phyloP scores from a whole-genome alignment of 2,888 invertebrate genomes.

The Eristalis pertinax region DNA sequence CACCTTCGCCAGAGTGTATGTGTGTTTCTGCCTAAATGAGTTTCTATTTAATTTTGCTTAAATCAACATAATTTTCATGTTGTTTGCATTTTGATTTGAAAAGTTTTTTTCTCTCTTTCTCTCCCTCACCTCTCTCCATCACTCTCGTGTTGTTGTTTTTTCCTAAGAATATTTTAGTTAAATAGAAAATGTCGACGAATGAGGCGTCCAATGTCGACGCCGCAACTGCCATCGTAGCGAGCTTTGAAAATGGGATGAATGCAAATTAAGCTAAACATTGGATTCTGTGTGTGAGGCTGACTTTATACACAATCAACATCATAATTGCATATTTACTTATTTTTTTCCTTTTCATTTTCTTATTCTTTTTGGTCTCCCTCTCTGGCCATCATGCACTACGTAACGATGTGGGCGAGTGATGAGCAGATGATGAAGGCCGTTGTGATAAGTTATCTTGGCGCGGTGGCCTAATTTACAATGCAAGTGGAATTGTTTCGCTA shows the following conservation, averaged over 20 bases:
- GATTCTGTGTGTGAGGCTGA: slow-evolving; percentile 5
- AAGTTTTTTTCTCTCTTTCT: slow-evolving; percentile 33
- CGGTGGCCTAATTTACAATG: not conserved
- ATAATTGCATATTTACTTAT: slow-evolving; percentile 9
- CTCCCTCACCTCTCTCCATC: not conserved
- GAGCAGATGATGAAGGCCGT: not conserved
- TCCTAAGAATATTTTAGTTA: slow-evolving; percentile 57
- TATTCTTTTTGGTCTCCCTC: not conserved
- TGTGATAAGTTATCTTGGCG: not conserved
- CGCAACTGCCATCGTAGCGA: not conserved
- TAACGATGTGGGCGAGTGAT: not conserved
- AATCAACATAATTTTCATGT: slow-evolving; percentile 71
- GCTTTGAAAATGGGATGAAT: slow-evolving; percentile 36
- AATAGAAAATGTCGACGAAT: slow-evolving; percentile 46
- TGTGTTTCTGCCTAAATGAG: slow-evolving; percentile 45
- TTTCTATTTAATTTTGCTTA: slow-evolving; percentile 71
- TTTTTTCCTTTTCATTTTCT: not conserved
- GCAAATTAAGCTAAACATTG: slow-evolving; percentile 65
- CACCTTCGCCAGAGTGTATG: not conserved
- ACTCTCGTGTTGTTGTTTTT: slow-evolving; percentile 1
- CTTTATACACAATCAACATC: slow-evolving; percentile 46
- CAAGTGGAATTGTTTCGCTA: not conserved
- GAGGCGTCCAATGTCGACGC: not conserved
- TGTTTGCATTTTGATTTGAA: slow-evolving; percentile 71
- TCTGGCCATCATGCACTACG: not conserved